Conservation (phyloP, 2,888 invertebrate genomes). For the Odontocerum albicorne region DNA sequence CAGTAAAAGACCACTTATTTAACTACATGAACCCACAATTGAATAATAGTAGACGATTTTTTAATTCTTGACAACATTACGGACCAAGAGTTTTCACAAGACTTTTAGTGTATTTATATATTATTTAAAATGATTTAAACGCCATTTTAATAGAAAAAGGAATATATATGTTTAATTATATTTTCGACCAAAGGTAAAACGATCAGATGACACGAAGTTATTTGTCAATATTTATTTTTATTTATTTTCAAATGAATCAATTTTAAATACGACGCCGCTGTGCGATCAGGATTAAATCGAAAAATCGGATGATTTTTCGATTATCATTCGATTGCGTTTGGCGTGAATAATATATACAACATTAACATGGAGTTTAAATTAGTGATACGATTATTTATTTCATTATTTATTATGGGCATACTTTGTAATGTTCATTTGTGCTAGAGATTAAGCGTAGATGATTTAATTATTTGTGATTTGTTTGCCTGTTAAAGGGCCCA, state of each 20-base stretch:
- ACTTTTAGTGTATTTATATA: neutral
- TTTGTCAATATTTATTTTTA: constrained; percentile 3
- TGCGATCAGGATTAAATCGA: constrained; percentile 1
- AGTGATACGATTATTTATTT: constrained; percentile 34
- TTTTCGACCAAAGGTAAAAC: constrained; percentile 14
- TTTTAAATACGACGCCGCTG: constrained; percentile 1
- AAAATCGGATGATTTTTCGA: too few relatives aligned
- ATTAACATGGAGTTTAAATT: constrained; percentile 12
- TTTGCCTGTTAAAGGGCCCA: constrained; percentile 5
- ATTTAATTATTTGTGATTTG: constrained; percentile 13
- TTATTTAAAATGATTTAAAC: constrained; percentile 8
- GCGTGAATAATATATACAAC: constrained; percentile 1
- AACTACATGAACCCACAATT: too few relatives aligned
- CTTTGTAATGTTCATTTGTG: constrained; percentile 7
- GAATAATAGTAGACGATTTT: too few relatives aligned
- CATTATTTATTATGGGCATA: constrained; percentile 31
- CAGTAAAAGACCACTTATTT: too few relatives aligned
- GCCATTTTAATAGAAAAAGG: constrained; percentile 19
- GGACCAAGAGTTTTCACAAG: too few relatives aligned
- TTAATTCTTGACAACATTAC: too few relatives aligned
- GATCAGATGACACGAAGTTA: constrained; percentile 7
- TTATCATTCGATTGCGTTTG: neutral
- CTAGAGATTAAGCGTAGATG: constrained; percentile 4
- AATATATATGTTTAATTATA: constrained; percentile 17
- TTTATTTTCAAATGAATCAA: constrained; percentile 1